Evolutionary conservation across 2,797 vertebrate species (phyloP), one percentile per base, ranked within the genome.

Genomic region (Tadarida brasiliensis): DNA sequence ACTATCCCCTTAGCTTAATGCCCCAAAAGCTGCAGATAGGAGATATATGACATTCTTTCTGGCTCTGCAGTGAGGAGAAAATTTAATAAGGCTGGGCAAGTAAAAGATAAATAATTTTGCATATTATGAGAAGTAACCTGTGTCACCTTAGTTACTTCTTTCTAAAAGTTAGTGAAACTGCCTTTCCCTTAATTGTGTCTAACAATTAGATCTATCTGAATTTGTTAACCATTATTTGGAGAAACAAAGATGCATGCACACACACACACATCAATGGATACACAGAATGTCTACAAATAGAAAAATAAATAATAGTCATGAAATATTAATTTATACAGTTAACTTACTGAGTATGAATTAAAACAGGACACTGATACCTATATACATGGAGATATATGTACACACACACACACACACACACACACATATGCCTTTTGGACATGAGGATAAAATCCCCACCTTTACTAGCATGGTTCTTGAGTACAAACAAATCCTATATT

Each of bases 321-420:
- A 92, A 14, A 78, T 88, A 35, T 44, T 15, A 51, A 47, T 81
- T 93, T 30, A 76, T 51, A 54, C 8, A 93, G 67, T 68, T 85
- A 78, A 86, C 4, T 73, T 87, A 89, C 57, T 83, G 19, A 90
- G 10, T 74, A 24, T 73, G 20, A 94, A 15, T 87, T 91, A 84
- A 84, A 92, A 56, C 16, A 93, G 11, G 61, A 15, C 30, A 67
- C 28, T 28, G 14, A 78, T 57, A 84, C 87, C 20, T 82, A 65
- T 54, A 44, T 44, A 44, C 39, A 44, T 44, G 39, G 39, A n/a
- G n/a, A n/a, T n/a, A n/a, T n/a, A n/a, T n/a, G n/a, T n/a, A n/a
- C n/a, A 68, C 28, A 57, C 56, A 57, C 56, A 57, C 56, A 57
- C 56, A 57, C 56, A 57, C 56, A 57, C 56, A 59, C 56, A 57